A percentile compares a stretch with the other conserved stretches of the same genome.
phyloP scores from a whole-genome alignment of 1,140 invertebrate species.

The Megathymus violae region DNA sequence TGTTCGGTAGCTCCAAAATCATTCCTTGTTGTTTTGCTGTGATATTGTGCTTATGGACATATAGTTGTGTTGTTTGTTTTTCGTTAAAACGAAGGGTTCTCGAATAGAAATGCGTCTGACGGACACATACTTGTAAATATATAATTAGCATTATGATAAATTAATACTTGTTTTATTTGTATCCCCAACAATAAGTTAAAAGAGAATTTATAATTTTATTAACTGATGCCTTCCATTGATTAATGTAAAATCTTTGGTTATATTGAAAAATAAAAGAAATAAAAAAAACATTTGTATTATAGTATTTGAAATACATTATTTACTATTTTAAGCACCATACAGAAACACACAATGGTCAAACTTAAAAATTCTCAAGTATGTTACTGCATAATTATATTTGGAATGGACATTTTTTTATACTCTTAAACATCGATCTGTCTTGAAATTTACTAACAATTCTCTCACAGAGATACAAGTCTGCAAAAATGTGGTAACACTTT shows the following conservation, averaged over 20 bases:
- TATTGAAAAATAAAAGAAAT: too few relatives aligned
- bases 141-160: slow-evolving; percentile 60
- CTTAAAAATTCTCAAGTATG: too few relatives aligned
- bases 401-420: too few relatives aligned
- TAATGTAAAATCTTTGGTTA: too few relatives aligned
- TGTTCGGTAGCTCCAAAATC: slow-evolving; percentile 62
- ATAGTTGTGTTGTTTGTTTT: slow-evolving; percentile 61
- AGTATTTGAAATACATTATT: too few relatives aligned
- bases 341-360: too few relatives aligned
- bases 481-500: neutral
- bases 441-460: neutral
- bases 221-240: too few relatives aligned
- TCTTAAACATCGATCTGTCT: too few relatives aligned
- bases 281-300: too few relatives aligned
- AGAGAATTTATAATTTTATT: too few relatives aligned
- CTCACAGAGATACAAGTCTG: neutral
- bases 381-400: too few relatives aligned
- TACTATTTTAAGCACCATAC: too few relatives aligned
- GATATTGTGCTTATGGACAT: slow-evolving; percentile 80
- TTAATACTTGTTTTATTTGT: slow-evolving; percentile 27
- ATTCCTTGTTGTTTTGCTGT: slow-evolving; percentile 81
- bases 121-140: slow-evolving; percentile 76
- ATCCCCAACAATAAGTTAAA: neutral
- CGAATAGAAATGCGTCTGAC: slow-evolving; percentile 49
- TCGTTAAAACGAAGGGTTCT: slow-evolving; percentile 49